Conservation (phyloP, 2,888 invertebrate genomes). For the Keiferia lycopersicella region DNA sequence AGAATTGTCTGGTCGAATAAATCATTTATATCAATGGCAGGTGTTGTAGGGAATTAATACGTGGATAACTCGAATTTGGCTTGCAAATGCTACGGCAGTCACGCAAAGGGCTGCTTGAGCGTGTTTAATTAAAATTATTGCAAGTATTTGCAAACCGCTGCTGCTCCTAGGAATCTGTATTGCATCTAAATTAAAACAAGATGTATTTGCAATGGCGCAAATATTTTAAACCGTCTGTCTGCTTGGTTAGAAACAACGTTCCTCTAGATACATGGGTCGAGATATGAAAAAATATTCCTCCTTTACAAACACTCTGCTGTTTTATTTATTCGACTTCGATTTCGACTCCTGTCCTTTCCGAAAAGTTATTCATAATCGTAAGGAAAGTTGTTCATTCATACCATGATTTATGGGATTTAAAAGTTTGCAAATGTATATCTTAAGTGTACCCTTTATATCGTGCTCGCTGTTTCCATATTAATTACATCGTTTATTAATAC, state of each 20-base stretch:
- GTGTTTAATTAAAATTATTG: conserved; percentile 51
- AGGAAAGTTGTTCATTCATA: too few species aligned
- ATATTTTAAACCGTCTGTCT: too few species aligned
- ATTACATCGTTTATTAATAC: conserved; percentile 22
- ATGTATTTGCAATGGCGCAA: too few species aligned
- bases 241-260: too few species aligned
- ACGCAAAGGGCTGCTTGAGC: conserved; percentile 46
- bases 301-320: too few species aligned
- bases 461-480: conserved; percentile 18
- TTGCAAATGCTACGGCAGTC: conserved; percentile 62
- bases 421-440: too few species aligned
- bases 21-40: conserved; percentile 56
- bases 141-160: conserved; percentile 35
- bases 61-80: conserved; percentile 59
- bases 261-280: too few species aligned
- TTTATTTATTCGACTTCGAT: too few species aligned
- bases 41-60: conserved; percentile 59
- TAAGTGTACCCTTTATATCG: neutral
- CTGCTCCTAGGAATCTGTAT: conserved; percentile 51
- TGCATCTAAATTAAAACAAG: conserved; percentile 11
- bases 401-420: too few species aligned
- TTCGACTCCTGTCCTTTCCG: too few species aligned
- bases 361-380: too few species aligned
- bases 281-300: too few species aligned
- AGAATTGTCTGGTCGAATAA: conserved; percentile 57